Conservation (phyloP, 2,888 invertebrate genomes). For the Drosophila affinis region DNA sequence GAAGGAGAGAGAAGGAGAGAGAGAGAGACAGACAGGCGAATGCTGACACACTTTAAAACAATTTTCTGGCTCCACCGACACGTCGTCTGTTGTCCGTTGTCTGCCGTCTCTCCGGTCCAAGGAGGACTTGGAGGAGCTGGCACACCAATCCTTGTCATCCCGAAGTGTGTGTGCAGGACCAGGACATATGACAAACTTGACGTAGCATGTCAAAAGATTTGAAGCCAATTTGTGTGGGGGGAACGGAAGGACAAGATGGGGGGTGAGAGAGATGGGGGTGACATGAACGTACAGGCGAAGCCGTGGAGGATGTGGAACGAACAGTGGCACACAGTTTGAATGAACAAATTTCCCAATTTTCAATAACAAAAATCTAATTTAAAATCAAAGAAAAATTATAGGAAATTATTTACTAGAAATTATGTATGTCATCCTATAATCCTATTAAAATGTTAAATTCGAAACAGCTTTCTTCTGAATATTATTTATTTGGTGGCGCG, state of each 20-base stretch:
- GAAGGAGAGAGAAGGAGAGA: not conserved
- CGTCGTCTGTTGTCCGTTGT: slow-evolving; percentile 15
- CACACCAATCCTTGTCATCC: slow-evolving; percentile 37
- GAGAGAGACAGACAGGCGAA: slow-evolving; percentile 43
- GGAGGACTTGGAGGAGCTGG: slow-evolving; percentile 12
- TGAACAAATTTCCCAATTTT: not conserved
- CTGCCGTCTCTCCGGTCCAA: slow-evolving; percentile 2
- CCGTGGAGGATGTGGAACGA: not conserved
- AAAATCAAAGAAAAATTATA: not conserved
- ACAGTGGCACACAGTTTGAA: not conserved
- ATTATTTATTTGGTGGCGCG: not conserved
- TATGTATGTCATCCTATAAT: not conserved
- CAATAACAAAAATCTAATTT: not conserved
- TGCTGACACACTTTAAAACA: slow-evolving; percentile 80
- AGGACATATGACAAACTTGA: slow-evolving; percentile 79
- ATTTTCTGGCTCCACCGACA: slow-evolving; percentile 60
- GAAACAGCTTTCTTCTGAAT: not conserved
- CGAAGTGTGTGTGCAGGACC: slow-evolving; percentile 62
- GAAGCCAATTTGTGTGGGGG: slow-evolving; percentile 63
- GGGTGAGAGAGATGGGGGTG: not conserved
- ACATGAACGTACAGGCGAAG: not conserved
- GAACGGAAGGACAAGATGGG: slow-evolving; percentile 7
- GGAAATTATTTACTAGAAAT: not conserved
- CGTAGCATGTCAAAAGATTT: slow-evolving; percentile 77
- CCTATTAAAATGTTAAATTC: not conserved